Conservation (phyloP, 1,140 invertebrate genomes). For the Trinorchestia longiramus region DNA sequence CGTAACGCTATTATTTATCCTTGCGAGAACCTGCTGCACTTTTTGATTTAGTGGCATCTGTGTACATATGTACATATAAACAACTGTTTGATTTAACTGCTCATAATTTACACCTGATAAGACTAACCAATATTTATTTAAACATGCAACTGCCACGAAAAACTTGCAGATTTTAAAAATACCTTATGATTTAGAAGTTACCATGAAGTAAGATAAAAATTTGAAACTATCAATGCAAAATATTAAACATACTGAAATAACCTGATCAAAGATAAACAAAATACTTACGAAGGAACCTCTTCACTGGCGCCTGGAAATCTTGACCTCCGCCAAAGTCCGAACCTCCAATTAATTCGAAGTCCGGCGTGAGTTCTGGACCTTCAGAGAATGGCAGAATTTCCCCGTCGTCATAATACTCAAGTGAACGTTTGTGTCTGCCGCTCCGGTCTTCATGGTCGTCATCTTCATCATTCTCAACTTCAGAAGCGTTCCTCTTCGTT, state of each 20-base stretch:
- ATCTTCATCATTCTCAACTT: neutral
- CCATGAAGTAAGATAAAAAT: neutral
- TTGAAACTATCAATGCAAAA: neutral
- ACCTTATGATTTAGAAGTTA: no score
- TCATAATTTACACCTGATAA: no score
- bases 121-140: no score
- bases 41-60: no score
- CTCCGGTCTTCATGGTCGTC: neutral
- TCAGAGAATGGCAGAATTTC: neutral
- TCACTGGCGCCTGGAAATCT: neutral
- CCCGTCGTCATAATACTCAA: conserved; percentile 27
- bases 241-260: neutral
- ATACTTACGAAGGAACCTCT: conserved; percentile 35
- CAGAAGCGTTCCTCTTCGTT: conserved; percentile 25
- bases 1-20: no score
- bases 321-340: neutral
- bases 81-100: no score
- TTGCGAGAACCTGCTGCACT: no score
- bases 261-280: neutral
- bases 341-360: neutral
- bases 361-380: neutral
- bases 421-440: conserved; percentile 18
- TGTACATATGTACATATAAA: no score
- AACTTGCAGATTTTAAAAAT: no score
- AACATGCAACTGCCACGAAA: no score